Conservation (phyloP, 2,797 vertebrate genomes). For the Acanthurus tractus region DNA sequence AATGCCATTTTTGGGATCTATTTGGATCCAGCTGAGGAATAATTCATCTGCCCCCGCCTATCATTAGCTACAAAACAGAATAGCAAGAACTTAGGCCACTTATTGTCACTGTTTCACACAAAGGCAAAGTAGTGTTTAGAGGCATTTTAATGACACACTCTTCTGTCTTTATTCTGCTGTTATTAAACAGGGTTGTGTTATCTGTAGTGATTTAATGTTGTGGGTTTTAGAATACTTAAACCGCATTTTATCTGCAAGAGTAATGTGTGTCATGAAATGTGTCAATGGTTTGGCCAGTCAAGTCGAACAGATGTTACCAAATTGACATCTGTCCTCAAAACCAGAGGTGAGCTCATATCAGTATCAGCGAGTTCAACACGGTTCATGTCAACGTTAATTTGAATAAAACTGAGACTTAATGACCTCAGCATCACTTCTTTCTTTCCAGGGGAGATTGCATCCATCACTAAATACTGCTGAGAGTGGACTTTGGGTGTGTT, state of each 20-base stretch:
- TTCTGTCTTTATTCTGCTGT: not conserved
- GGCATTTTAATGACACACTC: slow-evolving; percentile 21
- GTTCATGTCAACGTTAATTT: slow-evolving; percentile 58
- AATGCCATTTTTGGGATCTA: slow-evolving; percentile 6
- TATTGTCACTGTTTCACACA: slow-evolving; percentile 17
- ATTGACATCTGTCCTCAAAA: slow-evolving; percentile 11
- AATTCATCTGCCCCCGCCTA: slow-evolving; percentile 29
- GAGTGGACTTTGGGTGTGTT: slow-evolving; percentile 61
- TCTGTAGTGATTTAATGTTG: slow-evolving; percentile 7
- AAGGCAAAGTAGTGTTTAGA: slow-evolving; percentile 9
- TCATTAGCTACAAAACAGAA: slow-evolving; percentile 10
- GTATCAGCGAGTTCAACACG: slow-evolving; percentile 52
- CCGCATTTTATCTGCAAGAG: not conserved
- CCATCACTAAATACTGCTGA: slow-evolving; percentile 54
- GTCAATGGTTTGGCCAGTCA: not conserved
- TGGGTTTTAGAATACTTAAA: not conserved
- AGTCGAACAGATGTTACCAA: not conserved
- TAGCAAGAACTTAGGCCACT: not conserved
- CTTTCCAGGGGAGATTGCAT: slow-evolving; percentile 66
- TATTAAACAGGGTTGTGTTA: slow-evolving; percentile 9
- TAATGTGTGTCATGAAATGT: not conserved
- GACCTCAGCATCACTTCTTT: slow-evolving; percentile 63
- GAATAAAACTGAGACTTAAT: slow-evolving; percentile 48
- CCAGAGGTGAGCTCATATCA: slow-evolving; percentile 11
- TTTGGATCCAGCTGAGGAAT: slow-evolving; percentile 36